Conservation (phyloP, 2,113 vertebrate genomes). For the Maccullochella peelii region DNA sequence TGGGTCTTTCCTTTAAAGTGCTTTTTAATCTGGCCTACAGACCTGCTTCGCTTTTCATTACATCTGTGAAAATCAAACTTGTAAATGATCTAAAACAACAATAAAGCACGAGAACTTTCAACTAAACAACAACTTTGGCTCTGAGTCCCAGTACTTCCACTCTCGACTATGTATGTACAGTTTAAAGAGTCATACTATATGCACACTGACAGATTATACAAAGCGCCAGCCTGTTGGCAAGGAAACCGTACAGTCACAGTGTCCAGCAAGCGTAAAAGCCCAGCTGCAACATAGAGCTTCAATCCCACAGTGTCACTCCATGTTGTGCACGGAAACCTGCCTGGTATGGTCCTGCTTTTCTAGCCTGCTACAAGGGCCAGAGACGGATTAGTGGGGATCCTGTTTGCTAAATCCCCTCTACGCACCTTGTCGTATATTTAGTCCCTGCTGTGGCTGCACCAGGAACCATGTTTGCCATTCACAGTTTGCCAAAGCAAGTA, state of each 20-base stretch:
- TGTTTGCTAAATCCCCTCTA: not conserved
- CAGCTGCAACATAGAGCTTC: not conserved
- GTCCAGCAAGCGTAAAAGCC: not conserved
- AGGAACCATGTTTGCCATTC: not conserved
- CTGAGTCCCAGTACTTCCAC: not conserved
- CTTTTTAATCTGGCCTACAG: not conserved
- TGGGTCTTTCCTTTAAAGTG: not conserved
- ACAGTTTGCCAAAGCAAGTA: not conserved
- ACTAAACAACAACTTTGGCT: not conserved
- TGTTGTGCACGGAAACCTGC: not conserved
- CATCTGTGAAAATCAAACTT: constrained; percentile 1
- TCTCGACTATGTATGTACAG: not conserved
- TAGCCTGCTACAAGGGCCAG: not conserved
- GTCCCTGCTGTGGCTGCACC: not conserved
- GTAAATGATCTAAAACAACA: not conserved
- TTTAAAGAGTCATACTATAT: not conserved
- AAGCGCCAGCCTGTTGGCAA: not conserved
- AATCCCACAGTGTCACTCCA: too few species aligned
- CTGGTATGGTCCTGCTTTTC: too few species aligned
- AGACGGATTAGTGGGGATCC: not conserved
- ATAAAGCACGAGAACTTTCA: not conserved
- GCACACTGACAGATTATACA: not conserved
- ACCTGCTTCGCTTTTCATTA: not conserved
- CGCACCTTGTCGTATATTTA: not conserved
- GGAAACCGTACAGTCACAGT: not conserved